Evolutionary conservation across 2,113 vertebrate species (phyloP).

Genomic region (Nestor notabilis): DNA sequence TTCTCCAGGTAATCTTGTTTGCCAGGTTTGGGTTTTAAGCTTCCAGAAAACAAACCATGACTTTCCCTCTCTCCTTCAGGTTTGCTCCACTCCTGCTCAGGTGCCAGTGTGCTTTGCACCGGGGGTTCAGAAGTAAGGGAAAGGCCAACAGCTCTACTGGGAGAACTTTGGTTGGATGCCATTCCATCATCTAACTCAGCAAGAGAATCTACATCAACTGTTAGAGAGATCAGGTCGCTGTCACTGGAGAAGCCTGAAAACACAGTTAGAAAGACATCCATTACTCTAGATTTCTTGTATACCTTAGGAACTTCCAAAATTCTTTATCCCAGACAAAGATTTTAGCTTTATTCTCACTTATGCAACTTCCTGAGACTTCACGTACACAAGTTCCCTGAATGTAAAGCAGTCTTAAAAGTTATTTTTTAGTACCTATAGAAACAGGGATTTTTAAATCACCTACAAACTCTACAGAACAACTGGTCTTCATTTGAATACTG

Average conservation of each 20-base stretch:
- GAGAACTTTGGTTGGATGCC: conserved; percentile 92
- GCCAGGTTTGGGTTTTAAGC: conserved; percentile 78
- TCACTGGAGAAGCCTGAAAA: conserved; percentile 88
- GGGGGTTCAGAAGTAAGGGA: conserved; percentile 64
- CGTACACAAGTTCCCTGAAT: background rate
- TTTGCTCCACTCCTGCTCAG: conserved; percentile 79
- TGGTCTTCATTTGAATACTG: background rate
- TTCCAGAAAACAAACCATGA: conserved; percentile 79
- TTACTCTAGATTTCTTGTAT: background rate
- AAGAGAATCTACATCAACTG: conserved; percentile 88
- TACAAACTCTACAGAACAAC: background rate
- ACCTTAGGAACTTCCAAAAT: background rate
- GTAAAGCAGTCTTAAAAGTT: background rate
- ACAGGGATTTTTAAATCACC: background rate
- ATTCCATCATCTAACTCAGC: conserved; percentile 94
- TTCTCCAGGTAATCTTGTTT: conserved; percentile 90
- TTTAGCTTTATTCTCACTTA: background rate
- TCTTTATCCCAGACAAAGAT: background rate
- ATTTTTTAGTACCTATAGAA: background rate
- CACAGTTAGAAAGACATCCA: background rate
- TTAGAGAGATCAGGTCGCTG: conserved; percentile 88
- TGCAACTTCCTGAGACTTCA: background rate
- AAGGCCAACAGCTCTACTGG: conserved; percentile 79
- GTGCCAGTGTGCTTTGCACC: conserved; percentile 39
- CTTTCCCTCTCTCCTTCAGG: conserved; percentile 73